Evolutionary conservation across 2,888 invertebrate species (phyloP), one percentile per base, ranked within the genome.

Genomic region (Xanthorhoe spadicearia): DNA sequence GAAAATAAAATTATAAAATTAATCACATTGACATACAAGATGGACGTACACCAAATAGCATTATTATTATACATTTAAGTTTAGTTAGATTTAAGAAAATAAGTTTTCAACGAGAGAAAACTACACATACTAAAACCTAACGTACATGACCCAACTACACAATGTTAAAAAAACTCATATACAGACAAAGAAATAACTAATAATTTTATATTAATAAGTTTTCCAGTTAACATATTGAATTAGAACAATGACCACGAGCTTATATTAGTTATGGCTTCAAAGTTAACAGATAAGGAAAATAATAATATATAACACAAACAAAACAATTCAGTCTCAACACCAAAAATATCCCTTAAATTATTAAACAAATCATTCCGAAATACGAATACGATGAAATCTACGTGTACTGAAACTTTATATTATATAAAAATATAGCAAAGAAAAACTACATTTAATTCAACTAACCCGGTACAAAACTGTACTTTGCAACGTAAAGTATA

Each of bases 261-360:
- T 83, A 81, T 74, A 81, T 78, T 80, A 83, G 77, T 80, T 79
- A 81, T 83, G 82, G 81, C 82, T 81, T 76, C 78, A 78, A 78
- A 80, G 83, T 85, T 83, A 87, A 74, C 74, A 70, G 65, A 65
- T 72, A 68, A 83, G 86, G 85, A 86, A 91, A 91, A 90, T 90
- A 91, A 91, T 90, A 85, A 87, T 87, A 87, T 84, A 90, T 89
- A 92, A 92, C 90, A 90, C 87, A 91, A 92, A 92, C 92, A 92
- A 92, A 92, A 92, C 91, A 92, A 92, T 85, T 92, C 93, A 93
- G 92, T 93, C 93, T 92, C 92, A 92, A 92, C 92, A 88, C 88
- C 90, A 87, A 92, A 84, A 90, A 88, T 83, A 85, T 80, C 63
- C 70, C 74, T 70, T 67, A 72, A 69, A 60, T 61, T 70, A 83